phyloP scores from a whole-genome alignment of 1,140 invertebrate species.

The Drosophila parabipectinata region DNA sequence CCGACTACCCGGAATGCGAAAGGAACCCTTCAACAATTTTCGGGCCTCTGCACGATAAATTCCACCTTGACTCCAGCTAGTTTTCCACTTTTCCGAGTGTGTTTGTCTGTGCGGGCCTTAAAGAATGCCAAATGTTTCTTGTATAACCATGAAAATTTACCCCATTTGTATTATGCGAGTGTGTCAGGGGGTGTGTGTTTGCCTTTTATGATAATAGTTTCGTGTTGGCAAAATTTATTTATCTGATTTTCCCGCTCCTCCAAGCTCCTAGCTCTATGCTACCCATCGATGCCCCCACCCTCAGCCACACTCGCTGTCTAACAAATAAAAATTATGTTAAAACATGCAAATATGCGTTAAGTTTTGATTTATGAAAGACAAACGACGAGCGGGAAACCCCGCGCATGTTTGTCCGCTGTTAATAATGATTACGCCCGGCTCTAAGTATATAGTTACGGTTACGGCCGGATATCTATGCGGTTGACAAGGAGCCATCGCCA shows the following conservation, averaged over 20 bases:
- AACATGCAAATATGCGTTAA: slow-evolving; percentile 84
- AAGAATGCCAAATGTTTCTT: slow-evolving; percentile 76
- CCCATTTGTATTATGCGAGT: slow-evolving; percentile 20
- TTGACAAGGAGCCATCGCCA: slow-evolving; percentile 45
- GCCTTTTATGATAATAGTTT: slow-evolving; percentile 83
- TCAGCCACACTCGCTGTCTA: slow-evolving; percentile 24
- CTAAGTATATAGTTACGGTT: slow-evolving; percentile 58
- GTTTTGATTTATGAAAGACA: slow-evolving; percentile 80
- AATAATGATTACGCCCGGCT: slow-evolving; percentile 73
- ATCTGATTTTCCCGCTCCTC: slow-evolving; percentile 65
- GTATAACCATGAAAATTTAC: slow-evolving; percentile 69
- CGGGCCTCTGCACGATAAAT: slow-evolving; percentile 67
- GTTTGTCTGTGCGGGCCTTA: slow-evolving; percentile 19
- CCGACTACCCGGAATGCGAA: slow-evolving; percentile 1
- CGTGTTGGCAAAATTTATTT: slow-evolving; percentile 83
- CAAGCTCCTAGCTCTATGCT: not conserved
- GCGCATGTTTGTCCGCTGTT: slow-evolving; percentile 63
- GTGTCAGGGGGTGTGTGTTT: slow-evolving; percentile 37
- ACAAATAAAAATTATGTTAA: slow-evolving; percentile 84
- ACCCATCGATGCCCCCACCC: slow-evolving; percentile 6
- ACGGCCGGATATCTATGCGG: slow-evolving; percentile 59
- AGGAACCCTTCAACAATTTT: slow-evolving; percentile 75
- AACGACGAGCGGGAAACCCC: slow-evolving; percentile 32
- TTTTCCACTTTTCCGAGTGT: slow-evolving; percentile 15
- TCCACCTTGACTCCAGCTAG: slow-evolving; percentile 68